These are phyloP conservation scores for Drosophila lacteicornis DNA, from an alignment of 1,140 invertebrate genomes.

Conservation along the genomic window DNA sequence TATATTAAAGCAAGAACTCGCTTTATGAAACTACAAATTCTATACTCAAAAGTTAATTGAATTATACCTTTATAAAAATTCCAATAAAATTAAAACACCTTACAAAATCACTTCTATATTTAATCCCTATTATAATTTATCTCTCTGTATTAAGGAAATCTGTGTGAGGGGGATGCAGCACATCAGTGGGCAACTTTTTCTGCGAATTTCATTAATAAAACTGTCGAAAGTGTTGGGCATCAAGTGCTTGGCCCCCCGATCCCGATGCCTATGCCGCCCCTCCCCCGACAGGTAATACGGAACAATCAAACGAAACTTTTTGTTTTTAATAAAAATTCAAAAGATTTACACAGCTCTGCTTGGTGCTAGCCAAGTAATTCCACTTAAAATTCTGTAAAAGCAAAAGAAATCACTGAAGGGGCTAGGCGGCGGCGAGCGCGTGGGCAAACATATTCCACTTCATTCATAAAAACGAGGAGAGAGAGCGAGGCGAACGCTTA, in stretches of 20 bases:
- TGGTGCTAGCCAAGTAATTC: constrained; percentile 61
- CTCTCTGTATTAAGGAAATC: constrained; percentile 1
- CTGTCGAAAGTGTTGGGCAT: constrained; percentile 75
- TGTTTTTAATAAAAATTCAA: constrained; percentile 82
- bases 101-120: background rate
- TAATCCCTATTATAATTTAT: background rate
- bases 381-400: constrained; percentile 75
- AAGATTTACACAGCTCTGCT: constrained; percentile 72
- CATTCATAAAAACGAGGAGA: constrained; percentile 70
- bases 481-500: constrained; percentile 54
- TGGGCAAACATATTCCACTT: constrained; percentile 30
- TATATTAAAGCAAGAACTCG: too few species aligned
- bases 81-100: too few species aligned
- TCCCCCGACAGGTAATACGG: constrained; percentile 40
- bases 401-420: constrained; percentile 1
- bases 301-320: constrained; percentile 78
- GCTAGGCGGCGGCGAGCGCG: background rate
- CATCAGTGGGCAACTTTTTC: constrained; percentile 63
- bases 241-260: constrained; percentile 32
- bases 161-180: constrained; percentile 40
- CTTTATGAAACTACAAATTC: too few species aligned
- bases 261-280: background rate
- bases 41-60: too few species aligned
- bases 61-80: too few species aligned
- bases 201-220: constrained; percentile 84